Evolutionary conservation across 2,797 vertebrate species (phyloP).

Genomic region (Sorex maritimensis): DNA sequence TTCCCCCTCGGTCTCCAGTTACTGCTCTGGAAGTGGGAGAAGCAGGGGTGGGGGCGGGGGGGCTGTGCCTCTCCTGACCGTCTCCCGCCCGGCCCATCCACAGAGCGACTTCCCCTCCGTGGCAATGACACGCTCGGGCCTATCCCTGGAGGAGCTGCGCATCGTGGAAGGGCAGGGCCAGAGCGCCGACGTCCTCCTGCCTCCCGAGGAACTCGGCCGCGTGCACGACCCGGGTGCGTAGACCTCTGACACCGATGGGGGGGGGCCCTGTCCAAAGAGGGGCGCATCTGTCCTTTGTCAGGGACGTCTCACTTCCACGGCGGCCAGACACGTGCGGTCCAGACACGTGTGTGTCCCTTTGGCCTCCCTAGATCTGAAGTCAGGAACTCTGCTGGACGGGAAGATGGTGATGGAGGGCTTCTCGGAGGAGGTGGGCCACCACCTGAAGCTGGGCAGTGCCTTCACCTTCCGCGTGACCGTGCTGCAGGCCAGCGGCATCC

Average conservation of each 20-base stretch:
- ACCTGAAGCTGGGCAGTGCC: conserved; percentile 96
- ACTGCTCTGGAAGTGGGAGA: too few species aligned
- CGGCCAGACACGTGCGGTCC: neutral
- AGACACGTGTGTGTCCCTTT: conserved; percentile 12
- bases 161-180: conserved; percentile 99
- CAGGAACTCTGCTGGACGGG: conserved; percentile 92
- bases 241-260: neutral
- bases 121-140: conserved; percentile 95
- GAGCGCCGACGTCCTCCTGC: conserved; percentile 96
- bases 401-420: conserved; percentile 94
- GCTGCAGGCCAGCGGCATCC: conserved; percentile 96
- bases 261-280: neutral
- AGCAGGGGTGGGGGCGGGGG: too few species aligned
- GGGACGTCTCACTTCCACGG: neutral
- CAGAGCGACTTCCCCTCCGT: conserved; percentile 95
- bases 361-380: conserved; percentile 94
- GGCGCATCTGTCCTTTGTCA: neutral
- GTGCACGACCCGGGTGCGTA: conserved; percentile 95
- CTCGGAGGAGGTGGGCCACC: conserved; percentile 92
- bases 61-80: neutral
- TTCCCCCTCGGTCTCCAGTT: too few species aligned
- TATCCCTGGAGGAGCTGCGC: conserved; percentile 97
- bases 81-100: conserved; percentile 47
- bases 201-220: conserved; percentile 97
- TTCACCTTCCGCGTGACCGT: conserved; percentile 99